Percentiles rank a stretch among this genome's conserved stretches.
These are phyloP conservation scores for Sylvilagus floridanus DNA, from an alignment of 2,797 vertebrate species.

Conservation along the genomic window DNA sequence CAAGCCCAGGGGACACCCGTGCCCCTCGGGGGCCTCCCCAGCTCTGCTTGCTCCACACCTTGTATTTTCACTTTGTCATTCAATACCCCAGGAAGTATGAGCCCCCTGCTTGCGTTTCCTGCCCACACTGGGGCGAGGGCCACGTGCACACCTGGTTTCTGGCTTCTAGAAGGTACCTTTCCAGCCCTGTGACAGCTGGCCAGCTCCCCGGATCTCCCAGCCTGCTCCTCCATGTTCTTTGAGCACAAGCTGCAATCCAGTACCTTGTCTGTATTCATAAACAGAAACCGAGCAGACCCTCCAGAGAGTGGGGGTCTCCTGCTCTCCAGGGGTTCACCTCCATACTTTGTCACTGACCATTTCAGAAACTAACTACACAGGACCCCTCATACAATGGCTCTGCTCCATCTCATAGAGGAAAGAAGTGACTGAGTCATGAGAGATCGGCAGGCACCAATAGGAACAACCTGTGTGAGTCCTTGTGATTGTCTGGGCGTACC, in stretches of 20 bases:
- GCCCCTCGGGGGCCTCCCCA: too few species aligned
- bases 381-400: neutral
- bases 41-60: fast-evolving
- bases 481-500: fast-evolving
- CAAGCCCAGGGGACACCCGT: fast-evolving
- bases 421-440: neutral
- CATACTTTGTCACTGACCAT: neutral
- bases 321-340: neutral
- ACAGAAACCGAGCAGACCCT: too few species aligned
- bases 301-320: neutral
- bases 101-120: fast-evolving
- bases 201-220: fast-evolving
- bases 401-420: neutral
- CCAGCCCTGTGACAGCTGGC: fast-evolving
- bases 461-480: neutral
- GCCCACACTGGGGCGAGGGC: fast-evolving
- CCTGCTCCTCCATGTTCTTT: neutral
- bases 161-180: too few species aligned
- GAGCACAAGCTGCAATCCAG: fast-evolving
- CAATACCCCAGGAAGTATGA: fast-evolving
- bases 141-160: neutral
- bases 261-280: neutral
- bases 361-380: neutral
- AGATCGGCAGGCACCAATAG: too few species aligned
- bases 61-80: too few species aligned